phyloP scores from a whole-genome alignment of 2,888 invertebrate species.

The Ormyrus thymus region DNA sequence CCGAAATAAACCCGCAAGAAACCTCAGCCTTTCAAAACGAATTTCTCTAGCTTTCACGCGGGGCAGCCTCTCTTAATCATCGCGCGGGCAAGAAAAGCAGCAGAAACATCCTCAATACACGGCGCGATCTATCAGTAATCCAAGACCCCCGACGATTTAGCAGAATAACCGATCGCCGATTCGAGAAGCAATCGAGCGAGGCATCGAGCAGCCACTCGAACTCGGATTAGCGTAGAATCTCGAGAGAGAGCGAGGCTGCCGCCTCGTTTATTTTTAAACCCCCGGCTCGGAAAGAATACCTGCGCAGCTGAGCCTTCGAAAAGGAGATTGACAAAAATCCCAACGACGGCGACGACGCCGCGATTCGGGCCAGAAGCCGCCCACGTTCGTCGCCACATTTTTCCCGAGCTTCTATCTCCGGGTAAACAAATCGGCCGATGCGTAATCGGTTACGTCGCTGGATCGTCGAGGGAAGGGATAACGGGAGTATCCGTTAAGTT shows the following conservation, averaged over 20 bases:
- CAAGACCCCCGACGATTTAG: constrained; percentile 14
- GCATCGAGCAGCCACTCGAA: not conserved
- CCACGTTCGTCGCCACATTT: too few relatives aligned
- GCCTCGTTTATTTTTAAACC: constrained; percentile 6
- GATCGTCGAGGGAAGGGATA: too few relatives aligned
- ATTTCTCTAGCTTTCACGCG: not conserved
- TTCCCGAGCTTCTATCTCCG: too few relatives aligned
- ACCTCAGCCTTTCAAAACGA: not conserved
- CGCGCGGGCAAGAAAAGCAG: not conserved
- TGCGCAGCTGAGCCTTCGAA: not conserved
- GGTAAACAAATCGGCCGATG: too few relatives aligned
- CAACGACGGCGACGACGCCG: not conserved
- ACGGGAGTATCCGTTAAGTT: too few relatives aligned
- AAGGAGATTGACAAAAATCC: constrained; percentile 32
- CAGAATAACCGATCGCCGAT: not conserved
- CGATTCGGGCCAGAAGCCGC: too few relatives aligned
- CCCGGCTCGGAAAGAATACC: constrained; percentile 26
- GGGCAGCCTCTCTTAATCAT: not conserved
- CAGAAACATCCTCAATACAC: too few relatives aligned
- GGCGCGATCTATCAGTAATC: constrained; percentile 41
- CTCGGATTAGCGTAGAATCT: constrained; percentile 5
- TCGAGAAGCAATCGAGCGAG: not conserved
- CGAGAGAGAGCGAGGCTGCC: not conserved
- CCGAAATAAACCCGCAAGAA: not conserved
- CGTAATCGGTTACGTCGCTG: too few relatives aligned